A percentile compares a stretch with the other conserved stretches of the same genome.
Conservation (phyloP, 2,113 vertebrate genomes). For the Gymnogyps californianus region DNA sequence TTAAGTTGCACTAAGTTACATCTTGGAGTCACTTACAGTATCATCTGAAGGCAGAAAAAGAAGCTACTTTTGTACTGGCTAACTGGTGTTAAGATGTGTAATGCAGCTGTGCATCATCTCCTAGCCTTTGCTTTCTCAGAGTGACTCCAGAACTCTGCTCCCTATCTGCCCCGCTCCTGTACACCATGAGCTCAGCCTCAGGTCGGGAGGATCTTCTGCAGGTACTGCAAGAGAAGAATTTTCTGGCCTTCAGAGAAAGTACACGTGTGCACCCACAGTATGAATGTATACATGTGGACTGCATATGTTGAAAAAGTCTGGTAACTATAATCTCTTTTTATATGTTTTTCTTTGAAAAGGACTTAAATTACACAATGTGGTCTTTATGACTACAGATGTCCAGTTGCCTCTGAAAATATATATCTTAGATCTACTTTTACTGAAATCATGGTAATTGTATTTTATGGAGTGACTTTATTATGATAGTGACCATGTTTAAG, state of each 20-base stretch:
- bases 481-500: background rate
- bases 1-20: background rate
- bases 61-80: background rate
- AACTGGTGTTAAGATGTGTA: background rate
- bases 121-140: background rate
- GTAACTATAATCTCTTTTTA: background rate
- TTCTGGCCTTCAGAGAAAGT: background rate
- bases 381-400: background rate
- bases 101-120: background rate
- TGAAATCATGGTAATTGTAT: background rate
- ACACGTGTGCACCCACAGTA: background rate
- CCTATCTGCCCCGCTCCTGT: background rate
- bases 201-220: background rate
- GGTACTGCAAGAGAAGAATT: background rate
- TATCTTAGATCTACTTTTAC: background rate
- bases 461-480: background rate
- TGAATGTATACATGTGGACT: background rate
- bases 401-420: background rate
- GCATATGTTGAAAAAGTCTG: background rate
- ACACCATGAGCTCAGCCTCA: background rate
- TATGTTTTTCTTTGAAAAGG: background rate
- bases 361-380: background rate
- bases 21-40: background rate
- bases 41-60: background rate
- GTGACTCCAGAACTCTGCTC: background rate